Conservation (phyloP, 2,888 invertebrate species). For the Ichneumoninae sp. region DNA sequence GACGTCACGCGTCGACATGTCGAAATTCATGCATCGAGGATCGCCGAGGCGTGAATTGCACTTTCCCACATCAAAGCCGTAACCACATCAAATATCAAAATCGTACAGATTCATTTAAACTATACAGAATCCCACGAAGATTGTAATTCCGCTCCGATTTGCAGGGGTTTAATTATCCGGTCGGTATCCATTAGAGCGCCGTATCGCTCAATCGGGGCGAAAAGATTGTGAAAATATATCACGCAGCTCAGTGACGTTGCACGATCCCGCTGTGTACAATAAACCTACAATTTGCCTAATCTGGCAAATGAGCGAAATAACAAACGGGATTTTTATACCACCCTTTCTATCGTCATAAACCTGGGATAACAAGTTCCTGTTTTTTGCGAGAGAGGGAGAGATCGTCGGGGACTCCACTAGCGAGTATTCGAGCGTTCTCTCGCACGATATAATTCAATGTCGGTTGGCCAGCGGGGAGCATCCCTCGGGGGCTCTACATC, state of each 20-base stretch:
- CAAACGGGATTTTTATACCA: conserved; percentile 75
- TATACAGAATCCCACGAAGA: too few species aligned
- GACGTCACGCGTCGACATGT: too few species aligned
- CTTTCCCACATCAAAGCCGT: too few species aligned
- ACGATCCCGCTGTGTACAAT: not conserved
- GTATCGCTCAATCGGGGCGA: too few species aligned
- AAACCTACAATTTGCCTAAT: conserved; percentile 31
- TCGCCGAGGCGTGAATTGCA: too few species aligned
- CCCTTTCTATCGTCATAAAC: conserved; percentile 69
- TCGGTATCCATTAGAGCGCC: too few species aligned
- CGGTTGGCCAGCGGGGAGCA: conserved; percentile 72
- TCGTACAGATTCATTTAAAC: too few species aligned
- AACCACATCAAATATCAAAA: too few species aligned
- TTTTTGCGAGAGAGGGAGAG: conserved; percentile 26
- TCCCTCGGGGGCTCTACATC: conserved; percentile 80
- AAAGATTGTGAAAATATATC: too few species aligned
- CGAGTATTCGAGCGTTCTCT: conserved; percentile 73
- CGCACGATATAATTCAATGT: conserved; percentile 80
- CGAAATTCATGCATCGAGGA: too few species aligned
- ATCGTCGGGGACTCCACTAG: conserved; percentile 53
- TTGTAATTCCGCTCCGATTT: too few species aligned
- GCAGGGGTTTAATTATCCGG: too few species aligned
- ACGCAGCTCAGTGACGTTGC: not conserved
- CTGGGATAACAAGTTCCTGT: conserved; percentile 75
- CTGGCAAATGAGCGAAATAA: conserved; percentile 67